Evolutionary conservation across 64 coral and sea anemone species (phyloP).

Genomic region (Pocillopora damicornis): DNA sequence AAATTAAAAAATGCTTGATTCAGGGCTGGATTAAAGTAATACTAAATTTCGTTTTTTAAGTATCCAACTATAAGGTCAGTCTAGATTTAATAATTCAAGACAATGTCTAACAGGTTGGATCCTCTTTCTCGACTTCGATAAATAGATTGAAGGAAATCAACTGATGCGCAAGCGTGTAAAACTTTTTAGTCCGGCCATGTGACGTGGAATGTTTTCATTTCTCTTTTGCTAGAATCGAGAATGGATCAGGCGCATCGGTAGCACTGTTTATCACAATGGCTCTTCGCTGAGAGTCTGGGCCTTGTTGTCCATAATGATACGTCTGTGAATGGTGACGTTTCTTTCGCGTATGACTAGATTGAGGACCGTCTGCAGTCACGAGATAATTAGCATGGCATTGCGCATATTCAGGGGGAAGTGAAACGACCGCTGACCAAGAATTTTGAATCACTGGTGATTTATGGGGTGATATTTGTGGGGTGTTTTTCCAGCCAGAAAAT

Average conservation of each 20-base stretch:
- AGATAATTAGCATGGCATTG: not conserved
- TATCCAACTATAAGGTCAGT: no score
- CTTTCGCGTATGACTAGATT: not conserved
- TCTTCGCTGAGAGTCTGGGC: not conserved
- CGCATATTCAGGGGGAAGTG: not conserved
- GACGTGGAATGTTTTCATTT: not conserved
- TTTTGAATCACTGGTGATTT: no score
- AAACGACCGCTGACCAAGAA: not conserved
- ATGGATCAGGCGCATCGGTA: slow-evolving; percentile 8
- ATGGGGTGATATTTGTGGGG: no score
- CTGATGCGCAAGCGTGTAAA: not conserved
- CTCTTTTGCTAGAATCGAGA: slow-evolving; percentile 7
- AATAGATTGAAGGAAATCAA: not conserved
- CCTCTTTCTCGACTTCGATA: not conserved
- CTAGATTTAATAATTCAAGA: no score
- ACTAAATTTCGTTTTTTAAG: no score
- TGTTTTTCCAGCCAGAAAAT: not conserved
- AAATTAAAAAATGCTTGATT: no score
- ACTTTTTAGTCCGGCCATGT: not conserved
- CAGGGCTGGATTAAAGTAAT: no score
- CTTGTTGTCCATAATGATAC: not conserved
- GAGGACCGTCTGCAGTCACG: not conserved
- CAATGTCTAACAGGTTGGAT: not conserved
- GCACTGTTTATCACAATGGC: slow-evolving; percentile 20
- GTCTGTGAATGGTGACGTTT: not conserved